Evolutionary conservation across 1,140 invertebrate species (phyloP).

Genomic region (Sarcophaga bullata): DNA sequence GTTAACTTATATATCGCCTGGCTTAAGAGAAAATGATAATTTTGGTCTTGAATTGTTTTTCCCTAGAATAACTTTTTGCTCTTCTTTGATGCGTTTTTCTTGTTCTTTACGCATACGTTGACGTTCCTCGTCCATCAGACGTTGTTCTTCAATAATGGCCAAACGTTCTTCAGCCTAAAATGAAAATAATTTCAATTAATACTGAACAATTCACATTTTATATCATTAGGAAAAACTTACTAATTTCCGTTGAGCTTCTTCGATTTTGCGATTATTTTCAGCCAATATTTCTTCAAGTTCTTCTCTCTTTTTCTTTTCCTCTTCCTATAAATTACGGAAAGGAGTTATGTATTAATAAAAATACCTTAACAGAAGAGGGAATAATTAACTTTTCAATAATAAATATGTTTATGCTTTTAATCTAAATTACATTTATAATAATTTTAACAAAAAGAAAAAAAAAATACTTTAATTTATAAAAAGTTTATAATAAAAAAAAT

Average conservation of each 20-base stretch:
- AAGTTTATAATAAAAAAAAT: neutral
- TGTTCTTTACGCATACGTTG: slow-evolving; percentile 92
- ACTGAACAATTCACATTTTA: neutral
- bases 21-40: slow-evolving; percentile 90
- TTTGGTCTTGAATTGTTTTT: slow-evolving; percentile 97
- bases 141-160: slow-evolving; percentile 95
- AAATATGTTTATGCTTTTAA: neutral
- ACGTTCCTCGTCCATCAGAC: slow-evolving; percentile 94
- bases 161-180: slow-evolving; percentile 92
- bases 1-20: slow-evolving; percentile 71
- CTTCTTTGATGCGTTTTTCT: slow-evolving; percentile 90
- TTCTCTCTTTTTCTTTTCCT: slow-evolving; percentile 93
- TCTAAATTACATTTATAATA: neutral
- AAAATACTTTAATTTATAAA: neutral
- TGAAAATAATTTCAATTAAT: slow-evolving; percentile 19
- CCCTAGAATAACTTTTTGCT: slow-evolving; percentile 96
- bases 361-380: too few relatives aligned
- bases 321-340: slow-evolving; percentile 80
- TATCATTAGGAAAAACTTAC: slow-evolving; percentile 69
- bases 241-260: slow-evolving; percentile 95
- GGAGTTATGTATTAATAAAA: neutral
- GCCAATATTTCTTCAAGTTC: slow-evolving; percentile 96
- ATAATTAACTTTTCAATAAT: neutral
- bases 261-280: slow-evolving; percentile 97
- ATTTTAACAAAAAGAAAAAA: neutral